Conservation (phyloP, 1,140 invertebrate genomes). For the Drosophila melanica region DNA sequence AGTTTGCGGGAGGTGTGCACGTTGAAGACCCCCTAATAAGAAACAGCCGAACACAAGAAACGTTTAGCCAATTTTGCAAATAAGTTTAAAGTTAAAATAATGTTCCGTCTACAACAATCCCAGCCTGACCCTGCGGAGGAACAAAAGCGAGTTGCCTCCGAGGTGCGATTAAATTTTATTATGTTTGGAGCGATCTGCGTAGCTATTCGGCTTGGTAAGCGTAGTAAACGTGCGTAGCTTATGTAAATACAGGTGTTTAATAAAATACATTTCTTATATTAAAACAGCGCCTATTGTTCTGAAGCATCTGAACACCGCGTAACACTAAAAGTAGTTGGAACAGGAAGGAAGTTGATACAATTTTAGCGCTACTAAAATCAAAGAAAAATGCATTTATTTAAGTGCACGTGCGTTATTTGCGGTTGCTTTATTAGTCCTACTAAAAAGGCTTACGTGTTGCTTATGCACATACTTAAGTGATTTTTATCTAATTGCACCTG, state of each 20-base stretch:
- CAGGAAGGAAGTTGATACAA: slow-evolving; percentile 13
- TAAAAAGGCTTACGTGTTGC: slow-evolving; percentile 5
- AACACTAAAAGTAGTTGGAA: slow-evolving; percentile 12
- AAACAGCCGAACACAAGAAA: not conserved
- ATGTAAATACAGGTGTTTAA: slow-evolving; percentile 57
- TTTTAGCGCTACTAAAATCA: not conserved
- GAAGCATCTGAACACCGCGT: slow-evolving; percentile 61
- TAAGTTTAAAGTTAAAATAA: slow-evolving; percentile 29
- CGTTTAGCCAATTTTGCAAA: slow-evolving; percentile 2
- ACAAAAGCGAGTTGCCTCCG: slow-evolving; percentile 66
- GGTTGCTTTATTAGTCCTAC: slow-evolving; percentile 8
- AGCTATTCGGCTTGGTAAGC: slow-evolving; percentile 72
- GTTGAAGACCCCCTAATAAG: not conserved
- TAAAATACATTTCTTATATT: slow-evolving; percentile 4
- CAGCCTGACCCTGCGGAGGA: slow-evolving; percentile 82
- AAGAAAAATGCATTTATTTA: slow-evolving; percentile 62
- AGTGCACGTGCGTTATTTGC: slow-evolving; percentile 35
- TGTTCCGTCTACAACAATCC: slow-evolving; percentile 81
- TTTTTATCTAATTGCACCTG: slow-evolving; percentile 10
- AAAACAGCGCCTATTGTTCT: slow-evolving; percentile 58
- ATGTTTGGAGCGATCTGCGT: slow-evolving; percentile 63
- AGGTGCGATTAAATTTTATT: slow-evolving; percentile 73
- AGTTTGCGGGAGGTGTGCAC: not conserved
- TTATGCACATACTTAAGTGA: not conserved
- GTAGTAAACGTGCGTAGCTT: slow-evolving; percentile 29